Evolutionary conservation across 1,140 invertebrate genomes (phyloP), one percentile per base, ranked within the genome.

Genomic region (Bicyclus anynana): DNA sequence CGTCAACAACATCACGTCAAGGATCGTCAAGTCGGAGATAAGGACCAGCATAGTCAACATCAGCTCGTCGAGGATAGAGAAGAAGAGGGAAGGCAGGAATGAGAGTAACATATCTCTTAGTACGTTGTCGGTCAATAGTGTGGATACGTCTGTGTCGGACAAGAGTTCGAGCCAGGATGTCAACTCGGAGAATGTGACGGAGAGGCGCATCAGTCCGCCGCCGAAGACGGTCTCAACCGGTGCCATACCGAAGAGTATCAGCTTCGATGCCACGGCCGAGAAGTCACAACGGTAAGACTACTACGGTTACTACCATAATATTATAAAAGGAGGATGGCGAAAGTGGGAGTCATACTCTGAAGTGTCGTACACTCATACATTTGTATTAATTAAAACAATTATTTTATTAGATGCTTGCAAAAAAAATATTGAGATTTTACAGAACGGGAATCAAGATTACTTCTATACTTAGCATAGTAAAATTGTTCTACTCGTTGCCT

Each of bases 221-320:
- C 76, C 84, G 5, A 94, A 93, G 75, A 89, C 90, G 0, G 88
- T 90, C 10, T 94, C 94, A 0, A 95, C 94, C 0, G 95, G 95
- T 5, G 94, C 95, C 0, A 97, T 97, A 75, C 95, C 95, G 5
- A 97, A 97, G 85, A 97, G 95, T 68, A 97, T 97, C 62, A 97
- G 95, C 73, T 97, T 97, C 74, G 96, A 97, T 89, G 95, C 96
- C 80, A 96, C 95, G 2, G 95, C 95, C 0, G 95, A 97, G 72
- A 93, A 95, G 59, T 92, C 93, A 1, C 94, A 95, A 66, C 93
- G 93, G 88, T 90, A 21, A 62, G 58, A 63, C n/a, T n/a, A n/a
- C n/a, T n/a, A n/a, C n/a, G n/a, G n/a, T n/a, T n/a, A n/a, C n/a
- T n/a, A n/a, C n/a, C n/a, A n/a, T n/a, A n/a, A n/a, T n/a, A n/a